A percentile compares a stretch with the other conserved stretches of the same genome.
These are phyloP conservation scores for Oasisia sp. DNA, from an alignment of 2,888 invertebrate genomes.

Conservation along the genomic window DNA sequence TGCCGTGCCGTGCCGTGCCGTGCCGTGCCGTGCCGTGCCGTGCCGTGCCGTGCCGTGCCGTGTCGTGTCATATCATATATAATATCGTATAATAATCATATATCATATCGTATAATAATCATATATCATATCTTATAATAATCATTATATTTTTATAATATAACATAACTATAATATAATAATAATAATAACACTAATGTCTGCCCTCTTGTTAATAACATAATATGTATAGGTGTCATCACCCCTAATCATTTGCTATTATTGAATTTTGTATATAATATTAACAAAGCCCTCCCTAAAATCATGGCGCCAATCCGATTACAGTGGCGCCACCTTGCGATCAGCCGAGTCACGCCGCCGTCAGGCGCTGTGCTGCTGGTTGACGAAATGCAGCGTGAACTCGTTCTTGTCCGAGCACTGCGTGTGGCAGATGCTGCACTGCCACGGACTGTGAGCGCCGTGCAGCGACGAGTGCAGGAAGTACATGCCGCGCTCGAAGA, in stretches of 20 bases:
- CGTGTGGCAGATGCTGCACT: conserved; percentile 55
- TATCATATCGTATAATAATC: too few relatives aligned
- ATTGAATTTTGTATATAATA: neutral
- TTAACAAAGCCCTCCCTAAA: neutral
- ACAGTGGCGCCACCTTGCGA: neutral
- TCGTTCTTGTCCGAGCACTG: conserved; percentile 55
- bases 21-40: too few relatives aligned
- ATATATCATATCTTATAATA: too few relatives aligned
- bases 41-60: too few relatives aligned
- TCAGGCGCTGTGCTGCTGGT: conserved; percentile 51
- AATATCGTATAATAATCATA: too few relatives aligned
- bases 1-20: too few relatives aligned
- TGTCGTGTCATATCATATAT: too few relatives aligned
- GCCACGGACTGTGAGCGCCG: conserved; percentile 53
- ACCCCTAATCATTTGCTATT: neutral
- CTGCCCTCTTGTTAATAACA: too few relatives aligned
- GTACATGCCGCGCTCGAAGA: conserved; percentile 57
- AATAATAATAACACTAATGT: too few relatives aligned
- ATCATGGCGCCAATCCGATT: neutral
- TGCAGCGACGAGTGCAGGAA: conserved; percentile 57
- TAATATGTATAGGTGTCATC: neutral
- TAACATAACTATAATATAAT: too few relatives aligned
- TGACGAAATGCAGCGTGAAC: conserved; percentile 57
- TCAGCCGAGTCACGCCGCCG: neutral
- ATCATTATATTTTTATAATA: too few relatives aligned